Evolutionary conservation across 2,797 vertebrate species (phyloP), one percentile per base, ranked within the genome.

Genomic region (Falco concolor): DNA sequence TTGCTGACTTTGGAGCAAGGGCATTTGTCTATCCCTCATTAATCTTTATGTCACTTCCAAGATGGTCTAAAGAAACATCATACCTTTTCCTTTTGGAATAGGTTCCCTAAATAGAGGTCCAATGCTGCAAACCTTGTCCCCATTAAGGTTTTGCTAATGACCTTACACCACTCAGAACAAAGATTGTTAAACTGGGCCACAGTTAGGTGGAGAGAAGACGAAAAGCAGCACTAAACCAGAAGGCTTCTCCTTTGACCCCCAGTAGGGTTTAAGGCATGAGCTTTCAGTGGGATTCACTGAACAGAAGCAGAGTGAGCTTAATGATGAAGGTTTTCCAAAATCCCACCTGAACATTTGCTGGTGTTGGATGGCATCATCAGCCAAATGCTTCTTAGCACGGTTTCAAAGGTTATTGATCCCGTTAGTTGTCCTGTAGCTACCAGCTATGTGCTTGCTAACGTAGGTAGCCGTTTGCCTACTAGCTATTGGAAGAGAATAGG

Each of bases 1-100:
- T 92, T 89, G 84, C 93, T 92, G 94, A 94, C 95, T 96, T 97
- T 97, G 93, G 93, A 93, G 87, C 94, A 97, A 97, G 95, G 95
- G 70, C 95, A 95, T 95, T 92, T 90, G 87, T 95, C 93, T 96
- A 21, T 94, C 76, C 79, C 76, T 96, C 95, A 95, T 96, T 96
- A 94, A 91, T 95, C 94, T 96, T 96, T 63, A 84, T 92, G 94
- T 87, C 90, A 95, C 88, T 95, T 87, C 79, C 75, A 92, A 85
- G 70, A 87, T 70, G 61, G 65, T 94, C 60, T 90, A 44, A 94
- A 84, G 88, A 89, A 95, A 95, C 78, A 93, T 59, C 90, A 93
- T 88, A 84, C 70, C 54, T 95, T 85, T 93, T 61, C 36, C 69
- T 87, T 89, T 93, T 65, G 54, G 85, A 91, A 89, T 42, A 90